Percentiles rank a stretch among this genome's conserved stretches.
Evolutionary conservation across 2,113 vertebrate genomes (phyloP).

Genomic region (Accipiter cooperii): DNA sequence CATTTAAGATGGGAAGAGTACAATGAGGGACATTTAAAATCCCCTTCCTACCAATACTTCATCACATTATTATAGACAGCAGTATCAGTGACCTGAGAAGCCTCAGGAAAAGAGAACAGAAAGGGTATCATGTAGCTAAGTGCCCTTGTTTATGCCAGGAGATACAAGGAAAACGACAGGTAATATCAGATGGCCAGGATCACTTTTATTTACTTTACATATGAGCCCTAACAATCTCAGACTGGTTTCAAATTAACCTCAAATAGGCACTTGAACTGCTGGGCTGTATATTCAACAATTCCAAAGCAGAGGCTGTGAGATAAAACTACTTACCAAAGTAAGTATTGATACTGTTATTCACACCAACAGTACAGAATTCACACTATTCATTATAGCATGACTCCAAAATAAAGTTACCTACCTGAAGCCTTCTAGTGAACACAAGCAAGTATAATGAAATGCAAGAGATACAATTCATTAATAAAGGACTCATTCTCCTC

Average conservation of each 20-base stretch:
- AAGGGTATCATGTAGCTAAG: background rate
- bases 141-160: background rate
- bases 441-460: background rate
- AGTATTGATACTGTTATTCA: background rate
- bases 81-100: background rate
- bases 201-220: conserved; percentile 7
- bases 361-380: background rate
- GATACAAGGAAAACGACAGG: background rate
- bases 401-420: background rate
- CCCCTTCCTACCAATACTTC: background rate
- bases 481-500: background rate
- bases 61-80: background rate
- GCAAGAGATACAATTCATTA: background rate
- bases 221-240: background rate
- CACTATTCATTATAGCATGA: background rate
- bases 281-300: background rate
- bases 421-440: background rate
- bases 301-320: background rate
- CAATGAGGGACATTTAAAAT: background rate
- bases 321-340: background rate
- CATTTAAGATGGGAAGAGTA: background rate
- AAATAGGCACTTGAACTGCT: background rate
- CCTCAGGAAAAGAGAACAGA: background rate
- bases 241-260: background rate
- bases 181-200: conserved; percentile 7